Evolutionary conservation across 1,140 invertebrate genomes (phyloP).

Genomic region (Centruroides vittatus): DNA sequence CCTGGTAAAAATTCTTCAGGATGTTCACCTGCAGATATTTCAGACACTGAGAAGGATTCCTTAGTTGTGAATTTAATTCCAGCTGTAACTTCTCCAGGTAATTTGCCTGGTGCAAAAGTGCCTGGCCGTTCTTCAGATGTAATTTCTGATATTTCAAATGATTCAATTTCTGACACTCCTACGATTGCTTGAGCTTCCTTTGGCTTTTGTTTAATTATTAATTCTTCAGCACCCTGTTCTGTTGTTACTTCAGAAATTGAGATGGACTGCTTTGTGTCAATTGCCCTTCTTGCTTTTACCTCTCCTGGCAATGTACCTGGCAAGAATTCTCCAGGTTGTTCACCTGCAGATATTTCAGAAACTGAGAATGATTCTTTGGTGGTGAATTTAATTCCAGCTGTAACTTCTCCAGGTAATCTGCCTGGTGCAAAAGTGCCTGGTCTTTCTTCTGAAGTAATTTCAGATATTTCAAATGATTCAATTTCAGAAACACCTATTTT

Average conservation of each 20-base stretch:
- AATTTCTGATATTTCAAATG: constrained; percentile 6
- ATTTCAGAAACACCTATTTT: not conserved
- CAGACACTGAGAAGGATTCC: no score
- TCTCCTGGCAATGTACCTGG: constrained; percentile 2
- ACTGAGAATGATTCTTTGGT: no score
- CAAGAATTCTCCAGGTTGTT: constrained; percentile 1
- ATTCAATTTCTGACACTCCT: constrained; percentile 1
- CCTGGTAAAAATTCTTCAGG: constrained; percentile 8
- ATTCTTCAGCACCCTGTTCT: not conserved
- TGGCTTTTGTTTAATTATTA: not conserved
- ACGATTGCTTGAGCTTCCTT: not conserved
- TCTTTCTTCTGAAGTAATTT: constrained; percentile 6
- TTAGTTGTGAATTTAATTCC: no score
- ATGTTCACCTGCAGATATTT: no score
- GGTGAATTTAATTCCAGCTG: no score
- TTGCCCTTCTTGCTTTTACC: not conserved
- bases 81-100: constrained; percentile 1
- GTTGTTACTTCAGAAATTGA: not conserved
- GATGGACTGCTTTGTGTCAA: not conserved
- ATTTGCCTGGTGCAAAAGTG: not conserved
- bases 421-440: constrained; percentile 2
- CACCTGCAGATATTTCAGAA: constrained; percentile 12
- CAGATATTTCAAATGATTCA: constrained; percentile 7
- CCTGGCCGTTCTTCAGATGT: constrained; percentile 3
- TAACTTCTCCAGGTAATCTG: constrained; percentile 1